Conservation (phyloP, 2,113 vertebrate species). For the Lynx canadensis region DNA sequence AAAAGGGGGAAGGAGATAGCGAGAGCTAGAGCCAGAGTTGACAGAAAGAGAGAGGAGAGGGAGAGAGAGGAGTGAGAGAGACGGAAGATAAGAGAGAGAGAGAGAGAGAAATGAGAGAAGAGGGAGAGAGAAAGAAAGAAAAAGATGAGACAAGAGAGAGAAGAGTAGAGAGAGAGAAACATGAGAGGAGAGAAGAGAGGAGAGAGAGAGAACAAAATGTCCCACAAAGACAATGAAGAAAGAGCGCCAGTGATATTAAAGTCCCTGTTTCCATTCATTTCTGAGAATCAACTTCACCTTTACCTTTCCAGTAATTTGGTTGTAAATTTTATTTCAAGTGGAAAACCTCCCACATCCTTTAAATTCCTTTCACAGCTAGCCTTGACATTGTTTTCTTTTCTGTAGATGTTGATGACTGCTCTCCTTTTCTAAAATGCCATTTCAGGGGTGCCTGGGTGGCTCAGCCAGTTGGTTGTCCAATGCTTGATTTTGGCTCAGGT, state of each 20-base stretch:
- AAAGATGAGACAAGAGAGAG: not conserved
- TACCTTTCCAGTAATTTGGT: not conserved
- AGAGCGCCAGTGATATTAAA: not conserved
- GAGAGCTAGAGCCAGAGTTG: too few species aligned
- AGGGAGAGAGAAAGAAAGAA: not conserved
- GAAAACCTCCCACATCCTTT: not conserved
- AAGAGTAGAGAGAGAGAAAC: not conserved
- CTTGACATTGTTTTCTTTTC: not conserved
- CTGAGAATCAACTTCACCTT: not conserved
- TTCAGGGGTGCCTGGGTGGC: too few species aligned
- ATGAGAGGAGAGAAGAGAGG: not conserved
- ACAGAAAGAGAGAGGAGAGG: not conserved
- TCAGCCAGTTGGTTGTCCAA: too few species aligned
- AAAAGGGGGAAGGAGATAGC: not conserved
- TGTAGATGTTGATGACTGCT: not conserved
- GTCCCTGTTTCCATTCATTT: not conserved
- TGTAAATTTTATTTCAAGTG: not conserved
- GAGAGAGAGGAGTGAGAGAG: not conserved
- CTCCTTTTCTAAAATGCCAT: not conserved
- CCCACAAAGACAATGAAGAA: not conserved
- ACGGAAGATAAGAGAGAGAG: too few species aligned
- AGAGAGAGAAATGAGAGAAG: not conserved
- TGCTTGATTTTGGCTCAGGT: too few species aligned
- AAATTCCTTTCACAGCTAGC: not conserved
- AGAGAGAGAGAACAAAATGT: not conserved